phyloP scores from a whole-genome alignment of 2,888 invertebrate species.

The Anthrax anthrax region DNA sequence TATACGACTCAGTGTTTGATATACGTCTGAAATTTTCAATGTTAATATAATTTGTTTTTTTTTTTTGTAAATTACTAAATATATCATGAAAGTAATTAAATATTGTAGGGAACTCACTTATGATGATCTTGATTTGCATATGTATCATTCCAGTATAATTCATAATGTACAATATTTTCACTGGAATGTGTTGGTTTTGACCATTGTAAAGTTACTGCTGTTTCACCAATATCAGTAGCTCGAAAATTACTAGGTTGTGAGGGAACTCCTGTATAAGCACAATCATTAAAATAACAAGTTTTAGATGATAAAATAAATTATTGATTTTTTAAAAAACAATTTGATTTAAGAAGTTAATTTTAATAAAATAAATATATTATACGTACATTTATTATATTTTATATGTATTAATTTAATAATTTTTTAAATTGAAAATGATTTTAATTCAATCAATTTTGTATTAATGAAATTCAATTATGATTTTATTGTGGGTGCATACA shows the following conservation, averaged over 20 bases:
- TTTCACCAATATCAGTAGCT: slow-evolving; percentile 76
- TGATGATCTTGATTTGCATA: slow-evolving; percentile 81
- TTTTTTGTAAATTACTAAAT: too few species aligned
- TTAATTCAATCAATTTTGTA: too few species aligned
- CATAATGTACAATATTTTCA: slow-evolving; percentile 88
- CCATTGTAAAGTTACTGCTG: slow-evolving; percentile 85
- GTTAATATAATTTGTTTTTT: background rate
- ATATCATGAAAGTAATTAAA: background rate
- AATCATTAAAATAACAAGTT: background rate
- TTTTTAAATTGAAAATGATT: too few species aligned
- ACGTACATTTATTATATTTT: too few species aligned
- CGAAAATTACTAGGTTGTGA: slow-evolving; percentile 87
- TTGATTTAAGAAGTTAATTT: too few species aligned
- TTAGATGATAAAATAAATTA: too few species aligned
- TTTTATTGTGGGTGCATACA: too few species aligned
- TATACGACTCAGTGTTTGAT: slow-evolving; percentile 70
- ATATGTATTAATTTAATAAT: too few species aligned
- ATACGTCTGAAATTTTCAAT: slow-evolving; percentile 46
- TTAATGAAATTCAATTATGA: too few species aligned
- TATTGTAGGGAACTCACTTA: slow-evolving; percentile 40
- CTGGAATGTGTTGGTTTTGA: slow-evolving; percentile 80
- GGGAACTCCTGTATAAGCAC: slow-evolving; percentile 60
- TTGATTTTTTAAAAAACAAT: too few species aligned
- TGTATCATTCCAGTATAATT: slow-evolving; percentile 94
- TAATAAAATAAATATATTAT: too few species aligned